Percentiles rank a stretch among this genome's conserved stretches.
Conservation (phyloP, 2,797 vertebrate genomes). For the Danio aesculapii region DNA sequence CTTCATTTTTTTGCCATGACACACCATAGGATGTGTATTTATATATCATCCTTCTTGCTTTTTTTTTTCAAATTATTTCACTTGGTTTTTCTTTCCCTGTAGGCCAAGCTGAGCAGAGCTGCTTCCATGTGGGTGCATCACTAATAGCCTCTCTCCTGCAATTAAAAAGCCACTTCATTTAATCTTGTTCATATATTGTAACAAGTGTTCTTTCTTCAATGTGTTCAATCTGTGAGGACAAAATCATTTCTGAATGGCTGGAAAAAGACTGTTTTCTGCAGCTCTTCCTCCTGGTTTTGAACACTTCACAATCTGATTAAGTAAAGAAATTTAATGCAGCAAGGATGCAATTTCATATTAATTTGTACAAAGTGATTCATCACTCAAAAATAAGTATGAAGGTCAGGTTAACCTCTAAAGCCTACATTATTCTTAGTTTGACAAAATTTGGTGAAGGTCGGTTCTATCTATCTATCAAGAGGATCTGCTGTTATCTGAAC, state of each 20-base stretch:
- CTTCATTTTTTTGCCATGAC: no score
- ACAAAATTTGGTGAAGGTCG: no score
- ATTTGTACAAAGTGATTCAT: neutral
- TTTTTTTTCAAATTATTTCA: conserved; percentile 32
- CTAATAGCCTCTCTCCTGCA: conserved; percentile 70
- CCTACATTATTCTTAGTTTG: no score
- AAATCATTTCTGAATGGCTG: conserved; percentile 18
- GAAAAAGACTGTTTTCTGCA: conserved; percentile 42
- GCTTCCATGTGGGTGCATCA: conserved; percentile 57
- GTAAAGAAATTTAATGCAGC: neutral
- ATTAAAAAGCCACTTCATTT: conserved; percentile 74
- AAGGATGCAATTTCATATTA: neutral
- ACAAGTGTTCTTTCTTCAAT: conserved; percentile 60
- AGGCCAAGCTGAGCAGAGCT: conserved; percentile 39
- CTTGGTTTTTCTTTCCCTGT: neutral
- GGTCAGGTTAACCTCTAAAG: neutral
- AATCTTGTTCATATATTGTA: conserved; percentile 59
- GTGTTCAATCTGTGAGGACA: conserved; percentile 47
- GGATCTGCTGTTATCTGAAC: no score
- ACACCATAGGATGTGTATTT: no score
- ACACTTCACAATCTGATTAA: conserved; percentile 21
- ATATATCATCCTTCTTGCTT: conserved; percentile 8
- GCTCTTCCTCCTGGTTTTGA: conserved; percentile 1
- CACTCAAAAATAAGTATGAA: no score
- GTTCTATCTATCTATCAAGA: no score